Conservation (phyloP, 2,113 vertebrate species). For the Nycticryphes semicollaris region DNA sequence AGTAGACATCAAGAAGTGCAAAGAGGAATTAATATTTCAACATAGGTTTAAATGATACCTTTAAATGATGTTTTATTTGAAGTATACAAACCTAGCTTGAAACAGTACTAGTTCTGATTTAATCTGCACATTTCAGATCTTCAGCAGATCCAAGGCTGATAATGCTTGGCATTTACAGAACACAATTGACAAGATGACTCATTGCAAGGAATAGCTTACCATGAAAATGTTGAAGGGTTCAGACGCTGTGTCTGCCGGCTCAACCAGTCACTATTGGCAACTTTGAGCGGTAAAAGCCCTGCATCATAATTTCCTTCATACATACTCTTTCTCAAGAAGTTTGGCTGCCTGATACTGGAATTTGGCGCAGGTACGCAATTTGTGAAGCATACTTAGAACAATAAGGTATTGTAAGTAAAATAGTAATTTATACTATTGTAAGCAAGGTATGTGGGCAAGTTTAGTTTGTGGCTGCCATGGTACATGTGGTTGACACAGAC, state of each 20-base stretch:
- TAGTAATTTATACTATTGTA: background rate
- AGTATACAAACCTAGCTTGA: background rate
- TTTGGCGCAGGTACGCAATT: background rate
- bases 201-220: background rate
- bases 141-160: background rate
- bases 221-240: background rate
- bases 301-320: background rate
- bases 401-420: background rate
- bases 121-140: background rate
- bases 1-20: slow-evolving; percentile 27
- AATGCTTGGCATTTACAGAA: slow-evolving; percentile 5
- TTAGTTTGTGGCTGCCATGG: background rate
- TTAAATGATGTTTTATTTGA: slow-evolving; percentile 30
- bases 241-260: background rate
- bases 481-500: background rate
- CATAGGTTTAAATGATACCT: background rate
- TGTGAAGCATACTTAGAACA: background rate
- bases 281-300: background rate
- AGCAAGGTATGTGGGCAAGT: background rate
- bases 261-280: background rate
- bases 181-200: slow-evolving; percentile 49
- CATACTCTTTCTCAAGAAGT: background rate
- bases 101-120: background rate
- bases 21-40: slow-evolving; percentile 35
- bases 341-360: background rate